Percentiles rank a stretch among this genome's conserved stretches.
These are phyloP conservation scores for Malthinus seriepunctatus DNA, from an alignment of 2,888 invertebrate genomes.

Conservation along the genomic window DNA sequence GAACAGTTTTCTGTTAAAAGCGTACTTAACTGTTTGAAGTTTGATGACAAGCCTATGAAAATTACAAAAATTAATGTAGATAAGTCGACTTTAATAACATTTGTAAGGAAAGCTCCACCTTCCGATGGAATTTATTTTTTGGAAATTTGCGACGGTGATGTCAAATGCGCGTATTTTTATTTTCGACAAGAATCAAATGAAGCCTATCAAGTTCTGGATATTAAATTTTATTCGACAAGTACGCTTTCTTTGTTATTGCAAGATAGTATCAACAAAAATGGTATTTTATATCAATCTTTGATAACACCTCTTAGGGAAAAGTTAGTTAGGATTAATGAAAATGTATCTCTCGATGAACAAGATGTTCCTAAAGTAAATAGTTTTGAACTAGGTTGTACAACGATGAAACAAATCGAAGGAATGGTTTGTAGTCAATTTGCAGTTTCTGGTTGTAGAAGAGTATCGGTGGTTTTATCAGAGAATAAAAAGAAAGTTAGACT, in stretches of 20 bases:
- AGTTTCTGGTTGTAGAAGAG: slow-evolving; percentile 83
- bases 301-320: slow-evolving; percentile 46
- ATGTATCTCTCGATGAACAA: slow-evolving; percentile 35
- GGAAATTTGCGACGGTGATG: slow-evolving; percentile 54
- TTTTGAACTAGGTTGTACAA: slow-evolving; percentile 58
- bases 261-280: slow-evolving; percentile 53
- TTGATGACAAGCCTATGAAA: slow-evolving; percentile 46
- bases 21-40: slow-evolving; percentile 53
- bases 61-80: slow-evolving; percentile 59
- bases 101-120: slow-evolving; percentile 53
- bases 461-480: slow-evolving; percentile 82
- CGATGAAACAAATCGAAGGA: slow-evolving; percentile 66
- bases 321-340: slow-evolving; percentile 35
- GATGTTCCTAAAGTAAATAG: slow-evolving; percentile 59
- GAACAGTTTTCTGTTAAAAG: slow-evolving; percentile 63
- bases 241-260: slow-evolving; percentile 73
- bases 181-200: slow-evolving; percentile 57
- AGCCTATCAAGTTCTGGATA: slow-evolving; percentile 63
- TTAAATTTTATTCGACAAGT: slow-evolving; percentile 76
- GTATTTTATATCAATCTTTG: slow-evolving; percentile 44
- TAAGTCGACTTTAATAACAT: slow-evolving; percentile 59
- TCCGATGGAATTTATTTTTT: slow-evolving; percentile 58
- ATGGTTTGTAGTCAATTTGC: slow-evolving; percentile 72
- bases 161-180: slow-evolving; percentile 60
- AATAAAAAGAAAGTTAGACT: slow-evolving; percentile 79